phyloP scores from a whole-genome alignment of 2,113 vertebrate genomes.

The Hystrix brachyura region DNA sequence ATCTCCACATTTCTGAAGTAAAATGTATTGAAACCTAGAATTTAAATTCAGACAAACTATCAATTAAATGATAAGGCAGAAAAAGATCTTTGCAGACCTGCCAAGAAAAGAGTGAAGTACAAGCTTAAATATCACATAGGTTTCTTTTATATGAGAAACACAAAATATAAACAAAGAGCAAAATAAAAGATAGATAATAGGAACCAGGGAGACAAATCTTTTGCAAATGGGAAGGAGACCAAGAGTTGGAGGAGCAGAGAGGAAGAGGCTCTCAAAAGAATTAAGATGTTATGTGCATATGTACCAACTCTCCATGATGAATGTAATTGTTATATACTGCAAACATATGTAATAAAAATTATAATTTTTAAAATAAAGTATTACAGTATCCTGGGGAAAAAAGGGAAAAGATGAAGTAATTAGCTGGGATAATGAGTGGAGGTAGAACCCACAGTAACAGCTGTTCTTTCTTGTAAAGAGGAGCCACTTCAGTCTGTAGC shows the following conservation, averaged over 20 bases:
- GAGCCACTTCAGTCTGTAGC: not conserved
- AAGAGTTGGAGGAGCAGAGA: not conserved
- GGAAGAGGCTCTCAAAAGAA: not conserved
- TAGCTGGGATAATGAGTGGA: not conserved
- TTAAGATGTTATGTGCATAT: not conserved
- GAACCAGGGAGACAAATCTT: not conserved
- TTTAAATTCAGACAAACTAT: not conserved
- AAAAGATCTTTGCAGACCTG: not conserved
- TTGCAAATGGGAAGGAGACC: not conserved
- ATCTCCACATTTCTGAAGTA: not conserved
- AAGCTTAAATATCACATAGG: not conserved
- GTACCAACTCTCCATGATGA: not conserved
- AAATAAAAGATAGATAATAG: not conserved
- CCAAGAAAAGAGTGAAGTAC: not conserved
- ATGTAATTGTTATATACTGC: not conserved
- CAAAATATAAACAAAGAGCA: not conserved
- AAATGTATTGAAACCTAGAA: not conserved
- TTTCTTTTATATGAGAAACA: not conserved
- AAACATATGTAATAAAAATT: not conserved
- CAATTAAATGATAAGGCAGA: not conserved
- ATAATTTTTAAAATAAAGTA: not conserved
- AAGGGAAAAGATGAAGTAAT: not conserved
- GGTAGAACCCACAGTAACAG: not conserved
- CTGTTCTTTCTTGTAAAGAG: not conserved
- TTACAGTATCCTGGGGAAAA: not conserved